Conservation (phyloP, 2,888 invertebrate genomes). For the Oxystoma pomonae region DNA sequence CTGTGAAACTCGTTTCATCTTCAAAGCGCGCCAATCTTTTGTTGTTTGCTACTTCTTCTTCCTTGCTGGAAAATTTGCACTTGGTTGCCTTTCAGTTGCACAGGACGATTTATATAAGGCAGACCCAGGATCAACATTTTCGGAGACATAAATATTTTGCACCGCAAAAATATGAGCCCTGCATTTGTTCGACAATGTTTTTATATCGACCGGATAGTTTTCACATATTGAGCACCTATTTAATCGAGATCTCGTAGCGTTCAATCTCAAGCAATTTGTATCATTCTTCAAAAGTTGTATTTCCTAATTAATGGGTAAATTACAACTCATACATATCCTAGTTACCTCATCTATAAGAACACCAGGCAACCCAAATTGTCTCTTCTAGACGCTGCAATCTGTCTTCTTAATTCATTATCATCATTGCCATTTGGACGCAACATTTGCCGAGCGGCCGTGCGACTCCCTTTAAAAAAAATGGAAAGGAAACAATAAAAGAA, state of each 20-base stretch:
- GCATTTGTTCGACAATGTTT: no score
- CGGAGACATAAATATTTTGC: constrained; percentile 10
- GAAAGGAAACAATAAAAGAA: no score
- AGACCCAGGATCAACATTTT: constrained; percentile 1
- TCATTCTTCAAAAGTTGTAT: constrained; percentile 4
- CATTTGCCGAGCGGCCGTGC: no score
- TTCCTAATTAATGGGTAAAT: constrained; percentile 1
- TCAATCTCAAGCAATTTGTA: constrained; percentile 4
- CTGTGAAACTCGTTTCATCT: background rate
- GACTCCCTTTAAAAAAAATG: no score
- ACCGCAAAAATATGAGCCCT: no score
- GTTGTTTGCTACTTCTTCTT: background rate
- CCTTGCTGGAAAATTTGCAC: background rate
- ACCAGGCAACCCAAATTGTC: background rate
- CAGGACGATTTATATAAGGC: constrained; percentile 1
- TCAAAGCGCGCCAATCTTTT: background rate
- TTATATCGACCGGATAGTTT: no score
- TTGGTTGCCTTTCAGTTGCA: constrained; percentile 4
- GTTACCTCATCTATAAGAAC: background rate
- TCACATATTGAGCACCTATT: background rate
- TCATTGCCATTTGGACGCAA: no score
- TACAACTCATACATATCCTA: background rate
- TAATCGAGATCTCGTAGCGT: constrained; percentile 2
- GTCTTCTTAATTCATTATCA: no score
- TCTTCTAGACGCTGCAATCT: no score